Evolutionary conservation across 2,888 invertebrate species (phyloP), one percentile per base, ranked within the genome.

Genomic region (Adelognathus sp.): DNA sequence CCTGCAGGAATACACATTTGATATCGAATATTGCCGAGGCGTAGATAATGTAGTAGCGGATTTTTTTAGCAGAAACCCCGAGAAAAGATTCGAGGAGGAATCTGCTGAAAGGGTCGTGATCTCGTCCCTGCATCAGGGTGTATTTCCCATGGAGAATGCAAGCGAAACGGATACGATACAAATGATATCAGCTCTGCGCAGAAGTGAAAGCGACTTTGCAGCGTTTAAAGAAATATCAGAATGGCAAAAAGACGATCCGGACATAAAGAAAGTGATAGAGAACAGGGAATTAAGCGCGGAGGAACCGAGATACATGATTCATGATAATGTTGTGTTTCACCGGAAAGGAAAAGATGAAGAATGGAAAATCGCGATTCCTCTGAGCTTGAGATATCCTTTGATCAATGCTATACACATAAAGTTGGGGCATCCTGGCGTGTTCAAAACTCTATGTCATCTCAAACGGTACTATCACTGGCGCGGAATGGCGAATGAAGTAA

Each of bases 11-110:
- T 41, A 41, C 16, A 41, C 41, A 1, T 41, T 83, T 61, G 63
- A 24, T 0, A 31, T 87, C 0, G 69, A 79, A 39, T 75, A 88
- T 72, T 78, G 84, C 64, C 70, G 64, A 4, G 87, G 87, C 0
- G 52, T 18, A 2, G 82, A 86, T 3, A 88, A 87, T 69, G 39
- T 83, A 0, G 82, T 83, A 0, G 85, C 84, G 0, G 86, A 88
- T 76, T 77, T 83, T n/a, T 74, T 88, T n/a, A 85, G 86, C 6
- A 39, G 89, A 2, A 84, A 82, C 67, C 81, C 82, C 2, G 63
- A 66, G 5, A 67, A 69, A 9, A 50, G 63, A 56, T 81, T 80
- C 54, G 24, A 27, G 44, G 67, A 39, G n/a, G 31, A 56, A 9
- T 33, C n/a, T 18, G 16, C 16, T 6, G 36, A 36, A 9, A 33